Evolutionary conservation across 2,888 invertebrate genomes (phyloP), one percentile per base, ranked within the genome.

Genomic region (Marronus borbonicus): DNA sequence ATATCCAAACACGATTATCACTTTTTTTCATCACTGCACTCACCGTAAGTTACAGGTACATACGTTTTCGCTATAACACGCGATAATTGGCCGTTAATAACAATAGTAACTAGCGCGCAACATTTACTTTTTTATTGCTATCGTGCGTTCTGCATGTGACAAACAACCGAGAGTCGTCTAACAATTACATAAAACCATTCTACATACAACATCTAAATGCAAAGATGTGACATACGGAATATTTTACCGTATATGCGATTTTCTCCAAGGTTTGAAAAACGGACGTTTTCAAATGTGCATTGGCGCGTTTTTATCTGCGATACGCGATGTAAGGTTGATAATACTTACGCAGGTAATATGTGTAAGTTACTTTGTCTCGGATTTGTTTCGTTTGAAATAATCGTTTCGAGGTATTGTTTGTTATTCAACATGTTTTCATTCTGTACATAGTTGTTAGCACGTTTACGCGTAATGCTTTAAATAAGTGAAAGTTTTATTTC

Each of bases 101-200:
- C 76, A 66, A 52, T 66, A 44, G 52, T 65, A 76, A 76, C 65
- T 55, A 76, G 66, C 44, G 55, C 72, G 44, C 50, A 76, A 64
- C 76, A 64, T 65, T 66, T 76, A 58, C 69, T 36, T 70, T 66
- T 77, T 62, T 69, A 77, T 60, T 64, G 70, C 64, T 49, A 58
- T 77, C 60, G 69, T 20, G 50, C 44, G 44, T 44, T 44, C 44
- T 76, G 55, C 58, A 52, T 60, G 72, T 60, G 72, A 72, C 72
- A 72, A 72, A 72, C 72, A 60, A 60, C 24, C 60, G 36, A 55
- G 55, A 72, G 60, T 60, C 72, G 72, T 60, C 39, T 60, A 60
- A 72, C 72, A 72, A 72, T 72, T 72, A 72, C 72, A 72, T 72
- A 72, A 72, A 72, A 44, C 72, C 60, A 72, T 72, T 60, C 72